Conservation (phyloP, 1,140 invertebrate species). For the Papilio machaon region DNA sequence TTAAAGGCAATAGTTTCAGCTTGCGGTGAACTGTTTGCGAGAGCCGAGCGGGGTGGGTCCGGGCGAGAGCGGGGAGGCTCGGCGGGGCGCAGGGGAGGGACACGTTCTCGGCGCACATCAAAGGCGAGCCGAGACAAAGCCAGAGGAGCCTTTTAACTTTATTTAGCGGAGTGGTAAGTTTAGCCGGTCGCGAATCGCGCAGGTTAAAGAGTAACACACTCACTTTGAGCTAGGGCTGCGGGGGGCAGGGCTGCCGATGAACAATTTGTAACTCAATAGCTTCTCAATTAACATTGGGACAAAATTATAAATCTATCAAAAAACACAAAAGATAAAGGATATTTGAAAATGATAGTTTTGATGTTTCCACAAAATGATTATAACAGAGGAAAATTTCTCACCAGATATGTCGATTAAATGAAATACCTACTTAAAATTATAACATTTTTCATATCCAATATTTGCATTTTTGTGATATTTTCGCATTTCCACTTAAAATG, state of each 20-base stretch:
- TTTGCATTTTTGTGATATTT: neutral
- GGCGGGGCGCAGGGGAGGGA: conserved; percentile 49
- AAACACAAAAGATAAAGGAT: neutral
- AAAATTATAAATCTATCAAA: neutral
- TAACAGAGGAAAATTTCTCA: neutral
- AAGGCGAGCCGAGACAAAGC: conserved; percentile 79
- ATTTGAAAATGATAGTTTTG: neutral
- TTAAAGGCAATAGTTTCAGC: conserved; percentile 78
- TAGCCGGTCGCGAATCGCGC: conserved; percentile 81
- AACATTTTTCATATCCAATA: no score
- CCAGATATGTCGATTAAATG: neutral
- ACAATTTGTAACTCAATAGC: neutral
- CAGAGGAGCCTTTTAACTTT: conserved; percentile 81
- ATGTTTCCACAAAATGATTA: neutral
- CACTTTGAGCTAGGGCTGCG: conserved; percentile 69
- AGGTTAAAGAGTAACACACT: conserved; percentile 82
- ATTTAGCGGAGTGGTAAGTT: conserved; percentile 82
- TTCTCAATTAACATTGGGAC: neutral
- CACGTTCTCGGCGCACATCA: conserved; percentile 72
- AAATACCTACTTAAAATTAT: neutral
- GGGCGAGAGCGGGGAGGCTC: conserved; percentile 41
- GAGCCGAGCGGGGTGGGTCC: conserved; percentile 45
- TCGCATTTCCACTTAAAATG: conserved; percentile 13
- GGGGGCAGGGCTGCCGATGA: conserved; percentile 57
- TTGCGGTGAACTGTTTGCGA: conserved; percentile 79